Base-by-base conservation (phyloP, 2,113 vertebrate genomes). In the Stigmatopora nigra region DNA sequence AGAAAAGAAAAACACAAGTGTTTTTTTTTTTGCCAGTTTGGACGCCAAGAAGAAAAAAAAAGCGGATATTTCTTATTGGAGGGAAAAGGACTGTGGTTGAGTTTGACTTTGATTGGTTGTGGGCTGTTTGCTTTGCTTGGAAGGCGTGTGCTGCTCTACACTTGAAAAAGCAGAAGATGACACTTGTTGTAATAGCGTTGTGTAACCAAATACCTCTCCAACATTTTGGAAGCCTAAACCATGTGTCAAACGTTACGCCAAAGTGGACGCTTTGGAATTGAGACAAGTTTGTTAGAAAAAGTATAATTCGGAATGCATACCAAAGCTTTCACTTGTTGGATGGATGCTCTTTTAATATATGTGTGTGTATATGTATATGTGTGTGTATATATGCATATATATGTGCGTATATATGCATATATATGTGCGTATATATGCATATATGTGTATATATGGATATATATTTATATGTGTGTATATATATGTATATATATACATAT, bases 31-130 rank as follows among this genome's bases (percentile, higher is more conserved):
- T 84, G 86, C 84, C 79, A 78, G 59, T 85, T 89, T 69, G 79
- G 78, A 87, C 82, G 84, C 79, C 59, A 45, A 86, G 87, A 82
- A 88, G 86, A 83, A 88, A 88, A 86, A 83, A 88, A 86, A 67
- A 55, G 52, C 16, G 63, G 38, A 52, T 69, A 73, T 65, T 81
- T 66, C 70, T 64, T 78, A 53, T 49, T 13, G 25, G 67, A 70
- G 65, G 75, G 72, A 70, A 78, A 77, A 45, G 49, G 72, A 59
- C 73, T 46, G 63, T 80, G 76, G 77, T 86, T 84, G 81, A 56
- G 83, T 87, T 86, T 78, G 79, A 84, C 77, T 86, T 80, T 82
- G 67, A 82, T 83, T 87, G 80, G 75, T 73, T 79, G 70, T 68
- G 73, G 75, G 70, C 59, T 86, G 86, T 89, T 85, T 86, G 76